Percentiles rank a stretch among this genome's conserved stretches.
Evolutionary conservation across 1,140 invertebrate genomes (phyloP).

Genomic region (Paramacrobiotus metropolitanus): DNA sequence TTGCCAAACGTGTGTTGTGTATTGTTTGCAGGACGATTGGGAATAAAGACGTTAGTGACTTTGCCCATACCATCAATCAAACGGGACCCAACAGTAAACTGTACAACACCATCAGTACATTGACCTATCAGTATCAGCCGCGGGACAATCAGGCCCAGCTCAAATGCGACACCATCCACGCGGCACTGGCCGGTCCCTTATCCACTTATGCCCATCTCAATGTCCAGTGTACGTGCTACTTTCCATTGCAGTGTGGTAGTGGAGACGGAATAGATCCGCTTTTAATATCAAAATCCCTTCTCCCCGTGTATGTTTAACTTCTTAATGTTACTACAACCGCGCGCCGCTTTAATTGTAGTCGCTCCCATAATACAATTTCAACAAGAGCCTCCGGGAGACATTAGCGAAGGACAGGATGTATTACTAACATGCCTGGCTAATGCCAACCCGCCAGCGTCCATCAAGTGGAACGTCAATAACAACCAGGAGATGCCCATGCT

Average conservation of each 20-base stretch:
- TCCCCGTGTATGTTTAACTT: not conserved
- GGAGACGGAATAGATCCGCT: too few species aligned
- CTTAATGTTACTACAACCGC: not conserved
- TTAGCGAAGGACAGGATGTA: not conserved
- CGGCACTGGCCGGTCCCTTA: not conserved
- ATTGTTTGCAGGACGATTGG: conserved; percentile 1
- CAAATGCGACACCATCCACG: not conserved
- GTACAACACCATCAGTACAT: conserved; percentile 3
- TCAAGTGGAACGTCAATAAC: not conserved
- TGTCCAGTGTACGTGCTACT: not conserved
- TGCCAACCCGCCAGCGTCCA: not conserved
- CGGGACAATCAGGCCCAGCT: not conserved
- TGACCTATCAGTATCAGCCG: conserved; percentile 1
- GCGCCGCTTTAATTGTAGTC: not conserved
- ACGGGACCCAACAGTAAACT: not conserved
- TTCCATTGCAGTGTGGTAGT: too few species aligned
- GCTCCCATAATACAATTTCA: not conserved
- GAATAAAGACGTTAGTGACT: not conserved
- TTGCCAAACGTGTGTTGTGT: too few species aligned
- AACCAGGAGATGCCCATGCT: not conserved
- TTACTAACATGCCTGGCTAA: not conserved
- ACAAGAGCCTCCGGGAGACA: not conserved
- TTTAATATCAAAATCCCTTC: too few species aligned
- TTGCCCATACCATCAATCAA: not conserved
- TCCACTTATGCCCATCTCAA: not conserved